These are phyloP conservation scores for Aeoliscus strigatus DNA, from an alignment of 2,797 vertebrate genomes.

Conservation along the genomic window DNA sequence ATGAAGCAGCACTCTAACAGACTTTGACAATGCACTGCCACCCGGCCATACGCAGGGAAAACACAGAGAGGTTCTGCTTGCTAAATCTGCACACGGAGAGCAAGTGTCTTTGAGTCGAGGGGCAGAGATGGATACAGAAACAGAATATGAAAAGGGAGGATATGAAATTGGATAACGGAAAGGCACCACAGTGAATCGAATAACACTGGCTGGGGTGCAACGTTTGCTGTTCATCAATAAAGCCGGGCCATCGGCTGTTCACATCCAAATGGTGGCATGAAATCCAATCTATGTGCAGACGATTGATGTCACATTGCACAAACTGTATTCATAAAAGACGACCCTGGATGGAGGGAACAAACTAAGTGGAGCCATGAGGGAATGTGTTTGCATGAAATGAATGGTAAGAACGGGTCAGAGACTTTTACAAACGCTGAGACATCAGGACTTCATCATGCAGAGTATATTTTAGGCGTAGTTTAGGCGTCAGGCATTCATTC, in stretches of 20 bases:
- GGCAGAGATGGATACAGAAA: slow-evolving; percentile 20
- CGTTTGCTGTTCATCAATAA: slow-evolving; percentile 62
- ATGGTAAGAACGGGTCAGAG: slow-evolving; percentile 19
- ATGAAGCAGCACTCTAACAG: slow-evolving; percentile 13
- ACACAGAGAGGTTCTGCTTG: neutral
- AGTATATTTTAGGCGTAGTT: too few species aligned
- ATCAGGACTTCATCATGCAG: too few species aligned
- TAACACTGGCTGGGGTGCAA: slow-evolving; percentile 42
- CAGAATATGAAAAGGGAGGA: slow-evolving; percentile 9
- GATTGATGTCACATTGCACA: slow-evolving; percentile 48
- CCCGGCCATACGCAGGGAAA: slow-evolving; percentile 6
- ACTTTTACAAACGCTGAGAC: too few species aligned
- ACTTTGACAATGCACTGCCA: slow-evolving; percentile 21
- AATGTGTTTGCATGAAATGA: slow-evolving; percentile 15
- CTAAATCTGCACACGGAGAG: slow-evolving; percentile 26
- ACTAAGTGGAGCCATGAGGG: slow-evolving; percentile 5
- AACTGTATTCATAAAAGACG: slow-evolving; percentile 26
- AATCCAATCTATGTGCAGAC: slow-evolving; percentile 64
- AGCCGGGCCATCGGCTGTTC: slow-evolving; percentile 38
- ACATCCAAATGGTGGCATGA: slow-evolving; percentile 49
- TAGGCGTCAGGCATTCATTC: too few species aligned
- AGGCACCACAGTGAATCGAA: slow-evolving; percentile 24
- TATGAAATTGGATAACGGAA: slow-evolving; percentile 18
- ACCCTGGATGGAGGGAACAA: slow-evolving; percentile 12
- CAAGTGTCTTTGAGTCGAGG: slow-evolving; percentile 6